Evolutionary conservation across 2,113 vertebrate genomes (phyloP), one percentile per base, ranked within the genome.

Genomic region (Hemicordylus capensis): DNA sequence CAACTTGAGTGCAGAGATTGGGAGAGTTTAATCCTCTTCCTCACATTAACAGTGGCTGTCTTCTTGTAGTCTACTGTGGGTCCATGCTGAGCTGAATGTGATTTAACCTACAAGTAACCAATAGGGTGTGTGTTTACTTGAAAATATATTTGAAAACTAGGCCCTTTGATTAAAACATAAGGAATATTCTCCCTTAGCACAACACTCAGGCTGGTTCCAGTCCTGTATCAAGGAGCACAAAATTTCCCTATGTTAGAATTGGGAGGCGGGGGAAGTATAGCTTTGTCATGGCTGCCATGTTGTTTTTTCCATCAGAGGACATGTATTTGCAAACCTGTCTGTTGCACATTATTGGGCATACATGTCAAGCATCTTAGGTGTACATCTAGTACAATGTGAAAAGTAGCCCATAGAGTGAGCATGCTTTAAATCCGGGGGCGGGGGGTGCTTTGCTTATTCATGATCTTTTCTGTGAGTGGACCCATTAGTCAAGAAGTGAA

Each of bases 401-500:
- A 31, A 2, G 61, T 64, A 28, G 1, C 28, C 61, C 89, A 85
- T 76, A 67, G 42, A 19, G 85, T 84, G n/a, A 44, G 61, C 83
- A 89, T 85, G 87, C 67, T 89, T 93, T 89, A 86, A 85, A 81
- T 82, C 17, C 44, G n/a, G 85, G n/a, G 85, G 44, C 54, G 54
- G 28, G 56, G 46, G 86, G 78, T 85, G 76, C 83, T 83, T 88
- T 61, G 12, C 76, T 84, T 87, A 84, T 90, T 89, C 61, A 54
- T 83, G 85, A 56, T 17, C 28, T 69, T 24, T 69, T n/a, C 31
- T 39, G 66, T 37, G 34, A n/a, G 76, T 67, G 58, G 31, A 84
- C 58, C n/a, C 82, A 39, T 61, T 63, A 79, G 31, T 75, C 22
- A 88, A 76, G 24, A 46, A 4, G 6, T 86, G 88, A 89, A 20